phyloP scores from a whole-genome alignment of 2,888 invertebrate species.

The Panzeria rudis region DNA sequence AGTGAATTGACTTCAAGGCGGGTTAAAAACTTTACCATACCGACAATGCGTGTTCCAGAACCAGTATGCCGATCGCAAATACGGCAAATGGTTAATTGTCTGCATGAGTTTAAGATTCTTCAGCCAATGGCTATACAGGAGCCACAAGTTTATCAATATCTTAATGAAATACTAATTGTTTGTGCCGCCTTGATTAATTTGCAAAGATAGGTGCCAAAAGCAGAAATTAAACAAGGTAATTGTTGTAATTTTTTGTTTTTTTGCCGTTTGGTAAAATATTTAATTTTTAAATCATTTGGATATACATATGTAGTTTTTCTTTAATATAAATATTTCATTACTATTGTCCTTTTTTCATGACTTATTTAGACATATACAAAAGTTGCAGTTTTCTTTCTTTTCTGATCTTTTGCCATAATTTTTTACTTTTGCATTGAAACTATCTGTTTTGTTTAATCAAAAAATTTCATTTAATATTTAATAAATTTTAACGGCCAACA shows the following conservation, averaged over 20 bases:
- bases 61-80: slow-evolving; percentile 81
- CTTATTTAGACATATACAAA: not conserved
- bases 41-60: slow-evolving; percentile 80
- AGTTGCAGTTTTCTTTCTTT: not conserved
- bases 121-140: slow-evolving; percentile 80
- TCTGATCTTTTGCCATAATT: not conserved
- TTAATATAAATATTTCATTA: not conserved
- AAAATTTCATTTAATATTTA: not conserved
- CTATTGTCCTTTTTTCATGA: not conserved
- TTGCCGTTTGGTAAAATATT: not conserved
- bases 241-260: slow-evolving; percentile 6
- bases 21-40: slow-evolving; percentile 79
- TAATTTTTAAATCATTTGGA: slow-evolving; percentile 10
- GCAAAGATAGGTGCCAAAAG: slow-evolving; percentile 78
- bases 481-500: slow-evolving; percentile 17
- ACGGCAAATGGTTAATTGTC: slow-evolving; percentile 78
- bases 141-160: slow-evolving; percentile 79
- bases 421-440: not conserved
- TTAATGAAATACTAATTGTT: slow-evolving; percentile 82
- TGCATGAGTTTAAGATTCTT: slow-evolving; percentile 81
- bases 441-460: slow-evolving; percentile 3
- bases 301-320: not conserved
- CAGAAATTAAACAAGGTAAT: slow-evolving; percentile 1
- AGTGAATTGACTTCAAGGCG: slow-evolving; percentile 80
- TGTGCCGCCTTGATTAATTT: slow-evolving; percentile 81